Conservation (phyloP, 1,140 invertebrate genomes). For the Geopemphigus sp. region DNA sequence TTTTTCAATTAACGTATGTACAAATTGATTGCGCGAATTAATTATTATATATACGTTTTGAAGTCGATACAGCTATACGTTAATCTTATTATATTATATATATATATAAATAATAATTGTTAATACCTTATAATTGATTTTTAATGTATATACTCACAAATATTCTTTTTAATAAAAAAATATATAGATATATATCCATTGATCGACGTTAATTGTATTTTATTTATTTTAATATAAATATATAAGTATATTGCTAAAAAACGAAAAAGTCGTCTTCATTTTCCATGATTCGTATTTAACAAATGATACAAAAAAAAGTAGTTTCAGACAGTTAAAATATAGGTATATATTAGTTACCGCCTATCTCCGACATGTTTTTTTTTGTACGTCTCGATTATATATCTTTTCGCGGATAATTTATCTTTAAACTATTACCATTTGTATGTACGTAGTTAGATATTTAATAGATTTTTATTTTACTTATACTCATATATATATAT, state of each 20-base stretch:
- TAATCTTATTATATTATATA: too few species aligned
- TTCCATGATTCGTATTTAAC: slow-evolving; percentile 11
- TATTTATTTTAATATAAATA: not conserved
- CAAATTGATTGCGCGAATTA: too few species aligned
- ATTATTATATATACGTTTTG: too few species aligned
- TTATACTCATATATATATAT: not conserved
- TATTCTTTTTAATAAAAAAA: too few species aligned
- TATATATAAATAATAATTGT: not conserved
- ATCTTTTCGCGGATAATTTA: slow-evolving; percentile 21
- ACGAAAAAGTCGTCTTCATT: not conserved
- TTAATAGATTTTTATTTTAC: slow-evolving; percentile 1
- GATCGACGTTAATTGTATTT: slow-evolving; percentile 6
- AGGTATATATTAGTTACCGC: slow-evolving; percentile 3
- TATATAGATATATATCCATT: too few species aligned
- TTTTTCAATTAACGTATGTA: too few species aligned
- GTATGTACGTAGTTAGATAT: not conserved
- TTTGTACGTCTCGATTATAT: not conserved
- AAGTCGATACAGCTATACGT: too few species aligned
- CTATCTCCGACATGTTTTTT: slow-evolving; percentile 12
- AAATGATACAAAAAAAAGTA: not conserved
- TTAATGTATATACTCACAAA: not conserved
- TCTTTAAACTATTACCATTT: slow-evolving; percentile 13
- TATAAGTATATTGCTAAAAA: not conserved
- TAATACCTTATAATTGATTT: not conserved
- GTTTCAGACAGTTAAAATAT: slow-evolving; percentile 19